Evolutionary conservation across 2,797 vertebrate species (phyloP), one percentile per base, ranked within the genome.

Genomic region (Manis crassicaudata): DNA sequence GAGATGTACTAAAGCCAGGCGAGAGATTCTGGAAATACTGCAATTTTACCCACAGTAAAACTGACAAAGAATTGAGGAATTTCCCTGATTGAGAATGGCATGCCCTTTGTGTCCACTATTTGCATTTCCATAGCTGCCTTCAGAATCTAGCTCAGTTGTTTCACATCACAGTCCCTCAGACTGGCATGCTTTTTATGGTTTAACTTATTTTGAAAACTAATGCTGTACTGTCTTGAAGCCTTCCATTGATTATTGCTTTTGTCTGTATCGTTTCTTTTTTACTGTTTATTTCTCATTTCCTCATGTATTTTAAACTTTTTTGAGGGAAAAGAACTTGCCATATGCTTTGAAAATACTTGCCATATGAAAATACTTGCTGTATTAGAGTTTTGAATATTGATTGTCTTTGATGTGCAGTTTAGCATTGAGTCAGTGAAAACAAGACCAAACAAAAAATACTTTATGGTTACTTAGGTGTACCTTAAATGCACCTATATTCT

Each of bases 181-280:
- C 25, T 76, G 60, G 18, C n/a, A 50, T 63, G 4, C 6, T 80
- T 95, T 88, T 88, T 52, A 50, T 62, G 6, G 11, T 27, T 88
- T 65, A 73, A 82, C 21, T 4, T 67, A 72, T 58, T 56, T 92
- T 88, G 60, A 95, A 96, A 87, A 43, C 35, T 27, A 80, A 67
- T 73, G 37, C 25, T 54, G 21, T 58, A 68, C 2, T 63, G 17
- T 81, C 14, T 60, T 37, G 21, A 91, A 76, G 27, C 11, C 16
- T 80, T 37, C 83, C 17, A 18, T 72, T 88, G 10, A 50, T 52
- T 85, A 65, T 75, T 86, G 11, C 23, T 21, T 68, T 77, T 85
- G 18, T 35, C n/a, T 52, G 54, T 11, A 17, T 68, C 2, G 25
- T 70, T 25, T 21, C 25, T 60, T 82, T 89, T 96, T 79, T 10